A percentile compares a stretch with the other conserved stretches of the same genome.
Conservation (phyloP, 2,113 vertebrate genomes). For the Sarotherodon lohbergeri region DNA sequence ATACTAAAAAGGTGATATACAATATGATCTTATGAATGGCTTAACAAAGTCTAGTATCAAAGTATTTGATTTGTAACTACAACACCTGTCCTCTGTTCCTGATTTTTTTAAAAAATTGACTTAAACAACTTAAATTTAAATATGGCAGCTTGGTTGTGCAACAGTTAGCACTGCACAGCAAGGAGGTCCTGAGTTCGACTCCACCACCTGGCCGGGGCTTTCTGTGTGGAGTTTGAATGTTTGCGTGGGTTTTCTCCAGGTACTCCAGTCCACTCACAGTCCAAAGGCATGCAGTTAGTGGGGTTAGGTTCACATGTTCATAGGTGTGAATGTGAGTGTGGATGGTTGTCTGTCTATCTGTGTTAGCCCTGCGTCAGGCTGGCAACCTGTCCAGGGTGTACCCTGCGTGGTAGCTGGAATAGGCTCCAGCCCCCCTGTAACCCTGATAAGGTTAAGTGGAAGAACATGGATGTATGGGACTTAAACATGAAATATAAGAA, state of each 20-base stretch:
- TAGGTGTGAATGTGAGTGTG: neutral
- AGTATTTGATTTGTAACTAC: fast-evolving
- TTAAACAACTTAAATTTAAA: neutral
- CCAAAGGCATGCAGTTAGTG: neutral
- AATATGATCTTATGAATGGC: neutral
- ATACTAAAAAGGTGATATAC: neutral
- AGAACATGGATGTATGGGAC: neutral
- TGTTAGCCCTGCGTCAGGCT: neutral
- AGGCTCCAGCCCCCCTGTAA: neutral
- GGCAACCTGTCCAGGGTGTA: neutral
- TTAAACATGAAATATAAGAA: neutral
- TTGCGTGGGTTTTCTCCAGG: neutral
- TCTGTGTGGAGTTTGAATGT: neutral
- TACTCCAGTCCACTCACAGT: neutral
- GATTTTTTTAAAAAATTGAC: neutral
- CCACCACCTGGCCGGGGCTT: neutral
- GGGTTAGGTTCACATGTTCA: neutral
- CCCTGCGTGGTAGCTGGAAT: fast-evolving
- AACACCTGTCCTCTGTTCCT: fast-evolving
- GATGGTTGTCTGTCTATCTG: neutral
- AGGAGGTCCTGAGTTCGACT: fast-evolving
- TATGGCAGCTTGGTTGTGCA: fast-evolving
- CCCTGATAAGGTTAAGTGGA: fast-evolving
- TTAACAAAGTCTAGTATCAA: neutral
- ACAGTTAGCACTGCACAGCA: neutral